phyloP scores from a whole-genome alignment of 1,140 invertebrate species.

The Zelostemma sp. region DNA sequence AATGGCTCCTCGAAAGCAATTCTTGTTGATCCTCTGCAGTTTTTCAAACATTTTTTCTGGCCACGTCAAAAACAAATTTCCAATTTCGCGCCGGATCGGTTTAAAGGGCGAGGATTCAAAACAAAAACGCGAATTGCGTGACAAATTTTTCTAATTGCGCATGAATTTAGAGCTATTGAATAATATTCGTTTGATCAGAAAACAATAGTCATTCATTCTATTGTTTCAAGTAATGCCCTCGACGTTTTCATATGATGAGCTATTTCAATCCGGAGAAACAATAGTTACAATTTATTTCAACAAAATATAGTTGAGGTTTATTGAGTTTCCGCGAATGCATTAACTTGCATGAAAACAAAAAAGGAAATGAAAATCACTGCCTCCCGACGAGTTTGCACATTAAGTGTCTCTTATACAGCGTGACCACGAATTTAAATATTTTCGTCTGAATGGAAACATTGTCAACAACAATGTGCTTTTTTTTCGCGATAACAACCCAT shows the following conservation, averaged over 20 bases:
- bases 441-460: neutral
- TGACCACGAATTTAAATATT: neutral
- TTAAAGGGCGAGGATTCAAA: too few relatives aligned
- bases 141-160: neutral
- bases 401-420: neutral
- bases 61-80: too few relatives aligned
- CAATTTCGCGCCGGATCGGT: too few relatives aligned
- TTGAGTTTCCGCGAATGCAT: slow-evolving; percentile 13
- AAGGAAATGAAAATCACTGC: neutral
- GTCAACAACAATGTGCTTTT: too few relatives aligned
- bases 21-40: neutral
- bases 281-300: slow-evolving; percentile 3
- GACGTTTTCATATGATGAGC: slow-evolving; percentile 21
- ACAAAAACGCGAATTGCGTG: neutral
- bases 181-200: slow-evolving; percentile 8
- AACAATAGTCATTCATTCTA: slow-evolving; percentile 5
- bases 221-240: slow-evolving; percentile 8
- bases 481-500: too few relatives aligned
- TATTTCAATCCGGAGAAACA: slow-evolving; percentile 31
- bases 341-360: slow-evolving; percentile 4
- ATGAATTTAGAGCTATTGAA: neutral
- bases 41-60: too few relatives aligned
- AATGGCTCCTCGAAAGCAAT: slow-evolving; percentile 34
- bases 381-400: neutral
- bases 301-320: slow-evolving; percentile 5